These are phyloP conservation scores for Mythimna ferrago DNA, from an alignment of 2,888 invertebrate genomes.

Conservation along the genomic window DNA sequence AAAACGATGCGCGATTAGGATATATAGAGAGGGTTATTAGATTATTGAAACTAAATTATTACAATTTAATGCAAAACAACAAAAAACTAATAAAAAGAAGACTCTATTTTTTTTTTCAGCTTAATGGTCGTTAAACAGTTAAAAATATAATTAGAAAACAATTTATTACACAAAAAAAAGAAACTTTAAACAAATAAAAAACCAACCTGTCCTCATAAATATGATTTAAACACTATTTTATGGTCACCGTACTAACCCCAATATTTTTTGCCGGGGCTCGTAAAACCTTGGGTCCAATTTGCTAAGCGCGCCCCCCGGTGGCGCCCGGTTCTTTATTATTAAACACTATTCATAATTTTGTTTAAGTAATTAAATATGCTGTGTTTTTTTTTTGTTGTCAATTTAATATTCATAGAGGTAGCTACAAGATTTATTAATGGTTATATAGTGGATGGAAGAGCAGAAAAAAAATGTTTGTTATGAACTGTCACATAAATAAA, in stretches of 20 bases:
- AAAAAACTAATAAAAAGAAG: too few species aligned
- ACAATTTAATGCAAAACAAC: too few species aligned
- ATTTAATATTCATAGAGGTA: conserved; percentile 4
- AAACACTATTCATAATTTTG: conserved; percentile 35
- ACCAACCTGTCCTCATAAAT: background rate
- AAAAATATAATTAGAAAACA: background rate
- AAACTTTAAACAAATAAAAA: background rate
- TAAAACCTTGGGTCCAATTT: conserved; percentile 56
- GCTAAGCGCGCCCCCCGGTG: conserved; percentile 48
- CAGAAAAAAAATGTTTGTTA: too few species aligned
- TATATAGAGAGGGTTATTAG: too few species aligned
- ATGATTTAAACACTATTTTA: conserved; percentile 12
- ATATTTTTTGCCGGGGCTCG: conserved; percentile 47
- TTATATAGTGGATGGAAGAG: too few species aligned
- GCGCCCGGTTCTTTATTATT: conserved; percentile 33
- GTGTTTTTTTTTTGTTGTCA: background rate
- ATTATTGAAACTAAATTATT: too few species aligned
- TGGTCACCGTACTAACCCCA: conserved; percentile 51
- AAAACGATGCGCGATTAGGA: too few species aligned
- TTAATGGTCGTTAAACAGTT: background rate
- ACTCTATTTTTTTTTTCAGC: too few species aligned
- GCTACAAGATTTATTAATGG: too few species aligned
- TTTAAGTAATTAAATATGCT: conserved; percentile 19
- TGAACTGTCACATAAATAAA: too few species aligned
- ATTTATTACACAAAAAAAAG: background rate